Percentiles rank a stretch among this genome's conserved stretches.
Conservation (phyloP, 2,888 invertebrate species). For the Griposia aprilina region DNA sequence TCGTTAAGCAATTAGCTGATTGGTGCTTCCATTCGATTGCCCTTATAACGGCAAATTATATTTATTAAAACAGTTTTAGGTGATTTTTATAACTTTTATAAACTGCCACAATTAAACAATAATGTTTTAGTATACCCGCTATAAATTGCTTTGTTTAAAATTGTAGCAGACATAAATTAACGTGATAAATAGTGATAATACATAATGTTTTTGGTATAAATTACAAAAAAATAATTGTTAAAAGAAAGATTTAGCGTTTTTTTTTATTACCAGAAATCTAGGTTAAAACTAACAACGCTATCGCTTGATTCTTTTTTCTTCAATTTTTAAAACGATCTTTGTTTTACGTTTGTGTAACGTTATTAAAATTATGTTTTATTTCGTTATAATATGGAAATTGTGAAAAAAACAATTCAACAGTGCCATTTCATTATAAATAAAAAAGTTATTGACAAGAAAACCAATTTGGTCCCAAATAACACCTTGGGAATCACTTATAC, state of each 20-base stretch:
- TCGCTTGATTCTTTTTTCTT: neutral
- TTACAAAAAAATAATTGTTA: neutral
- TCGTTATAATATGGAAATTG: neutral
- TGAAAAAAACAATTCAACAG: too few relatives aligned
- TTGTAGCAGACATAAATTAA: neutral
- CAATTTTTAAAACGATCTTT: neutral
- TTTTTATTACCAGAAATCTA: neutral
- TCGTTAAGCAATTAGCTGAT: conserved; percentile 1
- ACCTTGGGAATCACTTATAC: neutral
- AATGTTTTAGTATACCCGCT: neutral
- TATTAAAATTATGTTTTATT: neutral
- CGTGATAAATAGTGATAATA: neutral
- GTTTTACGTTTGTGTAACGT: too few relatives aligned
- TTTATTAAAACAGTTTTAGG: conserved; percentile 9
- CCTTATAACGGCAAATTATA: conserved; percentile 11
- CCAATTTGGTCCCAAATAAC: neutral
- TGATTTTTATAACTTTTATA: conserved; percentile 13
- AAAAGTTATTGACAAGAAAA: neutral
- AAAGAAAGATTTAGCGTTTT: neutral
- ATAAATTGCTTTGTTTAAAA: neutral
- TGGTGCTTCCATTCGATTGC: neutral
- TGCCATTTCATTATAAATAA: neutral
- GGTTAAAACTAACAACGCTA: neutral
- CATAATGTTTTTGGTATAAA: neutral
- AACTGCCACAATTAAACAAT: neutral